phyloP scores from a whole-genome alignment of 2,888 invertebrate species.

The Amblyjoppa fuscipennis region DNA sequence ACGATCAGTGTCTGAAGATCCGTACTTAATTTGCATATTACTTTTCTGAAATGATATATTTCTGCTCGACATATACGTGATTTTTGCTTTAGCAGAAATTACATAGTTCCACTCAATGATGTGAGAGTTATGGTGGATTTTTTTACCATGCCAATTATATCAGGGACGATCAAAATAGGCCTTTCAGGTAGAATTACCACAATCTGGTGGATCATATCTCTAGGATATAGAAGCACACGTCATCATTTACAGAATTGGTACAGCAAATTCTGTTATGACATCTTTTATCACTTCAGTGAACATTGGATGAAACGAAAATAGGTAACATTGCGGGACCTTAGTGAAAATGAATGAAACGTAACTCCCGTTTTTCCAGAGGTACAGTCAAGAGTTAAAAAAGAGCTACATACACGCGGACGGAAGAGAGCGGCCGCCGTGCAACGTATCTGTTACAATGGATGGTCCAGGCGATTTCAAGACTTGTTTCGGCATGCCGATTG shows the following conservation, averaged over 20 bases:
- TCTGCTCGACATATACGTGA: no score
- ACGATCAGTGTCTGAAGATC: no score
- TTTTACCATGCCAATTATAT: no score
- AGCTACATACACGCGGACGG: not conserved
- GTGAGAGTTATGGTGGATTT: no score
- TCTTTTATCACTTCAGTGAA: not conserved
- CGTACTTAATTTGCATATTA: no score
- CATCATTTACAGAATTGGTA: not conserved
- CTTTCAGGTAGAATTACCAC: no score
- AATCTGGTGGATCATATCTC: no score
- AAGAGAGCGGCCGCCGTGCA: not conserved
- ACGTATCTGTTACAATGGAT: conserved; percentile 6
- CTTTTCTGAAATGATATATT: no score
- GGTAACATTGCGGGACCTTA: not conserved
- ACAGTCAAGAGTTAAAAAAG: not conserved
- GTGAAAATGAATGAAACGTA: not conserved
- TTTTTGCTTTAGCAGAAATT: no score
- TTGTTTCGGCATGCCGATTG: not conserved
- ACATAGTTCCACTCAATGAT: no score
- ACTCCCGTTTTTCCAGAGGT: not conserved
- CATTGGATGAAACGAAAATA: not conserved
- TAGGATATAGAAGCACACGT: not conserved
- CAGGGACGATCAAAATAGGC: no score
- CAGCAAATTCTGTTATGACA: not conserved
- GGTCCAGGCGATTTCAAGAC: not conserved